Conservation (phyloP, 1,140 invertebrate genomes). For the Aphis craccivora region DNA sequence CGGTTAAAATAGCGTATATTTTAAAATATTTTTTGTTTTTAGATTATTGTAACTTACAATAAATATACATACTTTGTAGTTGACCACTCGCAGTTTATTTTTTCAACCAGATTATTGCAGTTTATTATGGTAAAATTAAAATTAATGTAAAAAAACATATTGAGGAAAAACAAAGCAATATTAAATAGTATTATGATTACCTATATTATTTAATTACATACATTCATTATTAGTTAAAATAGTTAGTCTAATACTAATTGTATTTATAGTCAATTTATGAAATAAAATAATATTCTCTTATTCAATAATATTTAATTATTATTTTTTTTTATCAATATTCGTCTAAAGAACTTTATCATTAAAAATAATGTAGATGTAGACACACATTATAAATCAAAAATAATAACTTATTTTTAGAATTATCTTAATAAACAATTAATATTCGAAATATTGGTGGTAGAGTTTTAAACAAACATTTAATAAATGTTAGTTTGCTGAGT, state of each 20-base stretch:
- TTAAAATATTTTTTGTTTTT: background rate
- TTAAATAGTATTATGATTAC: conserved; percentile 1
- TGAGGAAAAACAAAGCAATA: background rate
- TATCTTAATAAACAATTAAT: background rate
- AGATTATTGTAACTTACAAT: background rate
- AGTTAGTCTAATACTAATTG: background rate
- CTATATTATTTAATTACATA: background rate
- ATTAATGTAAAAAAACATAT: conserved; percentile 12
- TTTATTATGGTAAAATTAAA: background rate
- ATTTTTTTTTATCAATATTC: background rate
- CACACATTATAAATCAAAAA: background rate
- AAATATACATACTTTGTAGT: background rate
- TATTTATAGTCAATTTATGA: background rate
- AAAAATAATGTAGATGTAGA: background rate
- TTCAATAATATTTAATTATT: background rate
- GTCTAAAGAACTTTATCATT: background rate
- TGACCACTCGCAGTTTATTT: background rate
- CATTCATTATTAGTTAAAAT: background rate
- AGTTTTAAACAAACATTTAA: background rate
- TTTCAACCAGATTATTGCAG: background rate
- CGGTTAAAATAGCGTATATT: background rate
- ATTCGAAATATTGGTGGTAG: background rate
- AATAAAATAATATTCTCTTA: background rate
- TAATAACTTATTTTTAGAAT: no score
- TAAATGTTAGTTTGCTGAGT: no score